These are phyloP conservation scores for Drosophila aldrichi DNA, from an alignment of 2,888 invertebrate genomes.

Conservation along the genomic window DNA sequence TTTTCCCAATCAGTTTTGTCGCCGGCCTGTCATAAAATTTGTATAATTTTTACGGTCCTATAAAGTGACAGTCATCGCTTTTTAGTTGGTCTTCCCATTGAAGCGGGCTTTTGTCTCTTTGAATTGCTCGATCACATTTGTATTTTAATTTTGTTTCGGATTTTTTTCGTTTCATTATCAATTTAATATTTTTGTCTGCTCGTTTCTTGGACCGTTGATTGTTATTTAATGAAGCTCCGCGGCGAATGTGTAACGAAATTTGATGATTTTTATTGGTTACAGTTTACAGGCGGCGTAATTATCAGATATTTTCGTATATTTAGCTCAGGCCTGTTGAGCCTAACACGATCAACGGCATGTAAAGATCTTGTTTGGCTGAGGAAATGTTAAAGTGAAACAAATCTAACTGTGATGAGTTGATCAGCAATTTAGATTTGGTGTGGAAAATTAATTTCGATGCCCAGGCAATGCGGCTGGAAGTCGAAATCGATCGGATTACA, in stretches of 20 bases:
- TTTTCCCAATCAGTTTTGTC: constrained; percentile 78
- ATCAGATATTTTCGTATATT: constrained; percentile 46
- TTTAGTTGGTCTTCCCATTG: constrained; percentile 61
- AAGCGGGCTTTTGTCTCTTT: constrained; percentile 58
- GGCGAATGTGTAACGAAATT: constrained; percentile 73
- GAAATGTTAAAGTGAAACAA: constrained; percentile 23
- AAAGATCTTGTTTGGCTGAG: constrained; percentile 44
- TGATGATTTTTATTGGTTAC: constrained; percentile 75
- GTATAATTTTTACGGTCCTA: constrained; percentile 76
- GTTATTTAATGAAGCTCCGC: constrained; percentile 72
- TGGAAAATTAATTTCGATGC: constrained; percentile 54
- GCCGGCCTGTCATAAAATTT: constrained; percentile 72
- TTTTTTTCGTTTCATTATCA: not conserved
- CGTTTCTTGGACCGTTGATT: constrained; percentile 50
- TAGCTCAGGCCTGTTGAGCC: constrained; percentile 29
- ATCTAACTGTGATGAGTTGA: constrained; percentile 32
- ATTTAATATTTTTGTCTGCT: constrained; percentile 19
- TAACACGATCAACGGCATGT: constrained; percentile 30
- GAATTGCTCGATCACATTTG: constrained; percentile 72
- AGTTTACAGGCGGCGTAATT: constrained; percentile 64
- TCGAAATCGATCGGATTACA: constrained; percentile 15
- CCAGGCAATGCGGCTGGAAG: constrained; percentile 17
- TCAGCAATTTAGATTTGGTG: constrained; percentile 54
- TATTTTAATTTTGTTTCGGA: constrained; percentile 54
- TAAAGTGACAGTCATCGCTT: constrained; percentile 72